Conservation (phyloP, 2,888 invertebrate genomes). For the Galerucella pusilla region DNA sequence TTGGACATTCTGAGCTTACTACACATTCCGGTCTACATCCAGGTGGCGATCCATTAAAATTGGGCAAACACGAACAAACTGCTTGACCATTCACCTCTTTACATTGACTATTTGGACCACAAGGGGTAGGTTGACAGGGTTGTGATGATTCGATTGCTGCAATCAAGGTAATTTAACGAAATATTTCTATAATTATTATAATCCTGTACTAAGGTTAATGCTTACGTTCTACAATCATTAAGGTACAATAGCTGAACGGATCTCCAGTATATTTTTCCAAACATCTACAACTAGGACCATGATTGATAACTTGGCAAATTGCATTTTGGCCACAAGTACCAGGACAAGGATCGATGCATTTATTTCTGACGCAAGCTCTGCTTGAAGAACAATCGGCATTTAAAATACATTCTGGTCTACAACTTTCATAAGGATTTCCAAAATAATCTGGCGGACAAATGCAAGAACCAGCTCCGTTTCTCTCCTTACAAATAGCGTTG, state of each 20-base stretch:
- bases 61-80: constrained; percentile 76
- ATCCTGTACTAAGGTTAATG: constrained; percentile 29
- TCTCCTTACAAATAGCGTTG: constrained; percentile 80
- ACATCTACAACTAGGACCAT: constrained; percentile 74
- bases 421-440: constrained; percentile 82
- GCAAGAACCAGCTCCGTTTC: constrained; percentile 79
- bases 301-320: constrained; percentile 74
- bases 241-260: constrained; percentile 69
- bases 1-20: constrained; percentile 77
- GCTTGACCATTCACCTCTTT: constrained; percentile 76
- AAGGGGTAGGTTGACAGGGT: constrained; percentile 75
- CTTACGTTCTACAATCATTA: constrained; percentile 63
- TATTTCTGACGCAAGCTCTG: constrained; percentile 73
- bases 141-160: constrained; percentile 60
- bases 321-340: constrained; percentile 78
- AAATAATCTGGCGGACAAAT: constrained; percentile 76
- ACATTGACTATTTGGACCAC: constrained; percentile 84
- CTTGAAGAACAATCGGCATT: constrained; percentile 75
- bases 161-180: constrained; percentile 32
- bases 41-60: constrained; percentile 75
- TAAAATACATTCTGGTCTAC: constrained; percentile 75
- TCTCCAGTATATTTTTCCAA: constrained; percentile 73
- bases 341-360: constrained; percentile 76
- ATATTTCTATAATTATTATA: constrained; percentile 1
- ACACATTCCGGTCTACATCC: constrained; percentile 80